These are phyloP conservation scores for Nomada fabriciana DNA, from an alignment of 2,888 invertebrate genomes.

Conservation along the genomic window DNA sequence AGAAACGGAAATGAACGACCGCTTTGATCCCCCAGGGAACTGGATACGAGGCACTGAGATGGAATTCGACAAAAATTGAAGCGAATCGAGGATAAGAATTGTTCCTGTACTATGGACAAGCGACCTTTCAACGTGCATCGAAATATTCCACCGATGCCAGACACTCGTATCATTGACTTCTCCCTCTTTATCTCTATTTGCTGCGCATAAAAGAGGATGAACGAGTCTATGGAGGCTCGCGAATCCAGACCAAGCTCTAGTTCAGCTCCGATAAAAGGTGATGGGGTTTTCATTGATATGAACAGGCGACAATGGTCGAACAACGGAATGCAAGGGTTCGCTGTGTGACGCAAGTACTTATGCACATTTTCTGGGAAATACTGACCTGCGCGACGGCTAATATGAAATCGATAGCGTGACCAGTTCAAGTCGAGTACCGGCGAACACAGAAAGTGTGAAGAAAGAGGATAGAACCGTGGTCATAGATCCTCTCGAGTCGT, in stretches of 20 bases:
- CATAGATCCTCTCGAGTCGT: constrained; percentile 1
- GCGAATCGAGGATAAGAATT: not conserved
- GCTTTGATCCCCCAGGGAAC: not conserved
- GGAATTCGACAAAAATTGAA: constrained; percentile 3
- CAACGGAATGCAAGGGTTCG: not conserved
- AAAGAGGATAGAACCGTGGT: not conserved
- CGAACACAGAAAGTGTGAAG: not conserved
- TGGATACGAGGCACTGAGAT: not conserved
- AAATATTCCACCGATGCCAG: constrained; percentile 37
- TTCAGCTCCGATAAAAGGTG: constrained; percentile 27
- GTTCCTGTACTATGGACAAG: not conserved
- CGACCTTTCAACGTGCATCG: constrained; percentile 33
- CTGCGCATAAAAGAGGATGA: constrained; percentile 19
- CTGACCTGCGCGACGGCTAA: constrained; percentile 49
- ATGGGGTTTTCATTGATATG: constrained; percentile 19
- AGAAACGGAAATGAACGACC: constrained; percentile 25
- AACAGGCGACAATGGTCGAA: not conserved
- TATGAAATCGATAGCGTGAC: constrained; percentile 67
- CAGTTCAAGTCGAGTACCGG: not conserved
- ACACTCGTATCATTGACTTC: constrained; percentile 13
- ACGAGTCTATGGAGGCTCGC: constrained; percentile 9
- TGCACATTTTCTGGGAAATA: constrained; percentile 19
- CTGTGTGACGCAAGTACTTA: not conserved
- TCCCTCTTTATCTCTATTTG: constrained; percentile 7
- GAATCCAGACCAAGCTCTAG: constrained; percentile 28